Conservation (phyloP, 1,140 invertebrate genomes). For the Drosophila obscura region DNA sequence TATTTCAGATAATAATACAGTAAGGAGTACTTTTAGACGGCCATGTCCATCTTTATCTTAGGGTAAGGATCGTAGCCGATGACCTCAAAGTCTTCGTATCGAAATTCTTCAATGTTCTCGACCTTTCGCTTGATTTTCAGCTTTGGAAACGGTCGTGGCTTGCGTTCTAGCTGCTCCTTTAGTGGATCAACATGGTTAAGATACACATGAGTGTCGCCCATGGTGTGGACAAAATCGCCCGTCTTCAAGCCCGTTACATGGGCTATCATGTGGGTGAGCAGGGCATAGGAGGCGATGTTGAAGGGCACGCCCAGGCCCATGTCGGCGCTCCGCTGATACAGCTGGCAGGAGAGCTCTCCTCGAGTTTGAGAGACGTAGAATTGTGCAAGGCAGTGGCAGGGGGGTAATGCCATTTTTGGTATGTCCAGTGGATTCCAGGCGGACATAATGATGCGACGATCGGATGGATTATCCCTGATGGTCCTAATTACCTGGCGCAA, state of each 20-base stretch:
- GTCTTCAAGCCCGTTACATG: slow-evolving; percentile 96
- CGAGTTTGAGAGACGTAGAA: slow-evolving; percentile 93
- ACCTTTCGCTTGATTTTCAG: slow-evolving; percentile 90
- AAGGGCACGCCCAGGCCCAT: slow-evolving; percentile 99
- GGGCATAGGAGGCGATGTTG: slow-evolving; percentile 98
- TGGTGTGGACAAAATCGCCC: slow-evolving; percentile 97
- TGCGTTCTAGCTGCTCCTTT: slow-evolving; percentile 91
- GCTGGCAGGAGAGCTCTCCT: slow-evolving; percentile 92
- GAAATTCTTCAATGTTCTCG: slow-evolving; percentile 95
- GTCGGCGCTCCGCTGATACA: slow-evolving; percentile 99
- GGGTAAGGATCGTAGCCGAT: slow-evolving; percentile 95
- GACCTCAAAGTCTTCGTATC: slow-evolving; percentile 94
- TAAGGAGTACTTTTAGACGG: slow-evolving; percentile 87
- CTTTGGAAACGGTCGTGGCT: slow-evolving; percentile 93
- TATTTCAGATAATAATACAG: too few relatives aligned
- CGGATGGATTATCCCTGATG: slow-evolving; percentile 92
- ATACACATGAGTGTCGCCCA: slow-evolving; percentile 99
- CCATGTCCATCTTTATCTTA: slow-evolving; percentile 98
- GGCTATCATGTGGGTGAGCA: slow-evolving; percentile 98
- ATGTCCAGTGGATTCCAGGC: slow-evolving; percentile 98
- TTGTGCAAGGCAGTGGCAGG: slow-evolving; percentile 97
- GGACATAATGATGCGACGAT: slow-evolving; percentile 95
- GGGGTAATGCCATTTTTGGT: slow-evolving; percentile 97
- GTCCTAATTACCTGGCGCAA: slow-evolving; percentile 92
- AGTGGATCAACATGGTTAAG: slow-evolving; percentile 95